Evolutionary conservation across 2,888 invertebrate genomes (phyloP).

Genomic region (Polydesmus complanatus): DNA sequence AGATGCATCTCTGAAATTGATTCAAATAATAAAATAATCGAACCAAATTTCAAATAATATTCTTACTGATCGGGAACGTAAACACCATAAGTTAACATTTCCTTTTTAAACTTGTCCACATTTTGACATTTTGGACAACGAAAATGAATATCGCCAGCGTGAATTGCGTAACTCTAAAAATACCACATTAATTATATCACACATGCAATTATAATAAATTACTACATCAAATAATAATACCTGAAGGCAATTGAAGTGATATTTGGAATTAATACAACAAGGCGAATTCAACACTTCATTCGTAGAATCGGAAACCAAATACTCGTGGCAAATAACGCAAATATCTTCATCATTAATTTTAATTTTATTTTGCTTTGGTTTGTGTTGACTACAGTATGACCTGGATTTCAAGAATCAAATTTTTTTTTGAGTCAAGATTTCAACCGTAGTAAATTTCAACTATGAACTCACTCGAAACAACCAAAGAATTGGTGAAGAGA

Average conservation of each 20-base stretch:
- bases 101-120: conserved; percentile 45
- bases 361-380: conserved; percentile 38
- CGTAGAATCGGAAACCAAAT: conserved; percentile 34
- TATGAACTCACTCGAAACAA: conserved; percentile 38
- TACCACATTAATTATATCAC: conserved; percentile 14
- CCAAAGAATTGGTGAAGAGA: conserved; percentile 50
- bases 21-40: not conserved
- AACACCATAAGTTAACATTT: conserved; percentile 52
- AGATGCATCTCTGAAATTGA: conserved; percentile 53
- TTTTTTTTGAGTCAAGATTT: not conserved
- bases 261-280: conserved; percentile 64
- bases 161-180: conserved; percentile 51
- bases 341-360: conserved; percentile 31
- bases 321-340: conserved; percentile 57
- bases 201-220: conserved; percentile 1
- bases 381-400: conserved; percentile 48
- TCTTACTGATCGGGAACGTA: conserved; percentile 64
- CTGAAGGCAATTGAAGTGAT: conserved; percentile 57
- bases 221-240: conserved; percentile 29
- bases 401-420: conserved; percentile 31
- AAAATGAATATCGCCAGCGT: conserved; percentile 67
- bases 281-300: conserved; percentile 49
- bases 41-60: conserved; percentile 9
- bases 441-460: not conserved
- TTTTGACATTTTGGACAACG: conserved; percentile 71